Base-by-base conservation (phyloP, 2,888 invertebrate species). In the Sympetrum striolatum region DNA sequence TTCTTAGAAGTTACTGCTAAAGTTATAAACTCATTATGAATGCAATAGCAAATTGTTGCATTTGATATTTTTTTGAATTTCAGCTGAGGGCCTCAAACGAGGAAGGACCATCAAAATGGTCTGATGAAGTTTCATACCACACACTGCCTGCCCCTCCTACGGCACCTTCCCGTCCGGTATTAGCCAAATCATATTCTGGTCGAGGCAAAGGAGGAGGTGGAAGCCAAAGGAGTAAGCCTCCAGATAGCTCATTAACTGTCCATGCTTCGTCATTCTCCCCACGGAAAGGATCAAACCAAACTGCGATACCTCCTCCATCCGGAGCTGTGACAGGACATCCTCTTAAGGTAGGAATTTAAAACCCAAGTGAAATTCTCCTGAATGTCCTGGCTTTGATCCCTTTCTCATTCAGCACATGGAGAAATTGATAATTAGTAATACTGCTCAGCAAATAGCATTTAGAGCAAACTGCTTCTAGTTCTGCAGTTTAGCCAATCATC, bases 91-190 rank as follows among this genome's bases (percentile, higher is more conserved):
- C 97, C 92, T 96, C 96, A 93, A 98, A 98, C 93, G 96, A 97
- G 92, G 97, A 98, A 92, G 98, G 98, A 2, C 95, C 95, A 92
- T 97, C 98, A 10, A 96, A 96, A 25, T 98, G 97, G 97, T 98
- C 97, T 60, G 96, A 96, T 90, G 96, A 97, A 93, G 96, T 98
- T 35, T 94, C 95, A 90, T 98, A 96, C 93, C 95, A 95, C 92
- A 98, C 98, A 15, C 94, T 96, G 91, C 97, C 98, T 6, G 98
- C 97, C 93, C 94, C 96, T 91, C 98, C 98, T 4, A 95, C 95
- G 0, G 95, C 96, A 90, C 98, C 98, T 39, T 95, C 96, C 14
- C 96, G 97, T 92, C 98, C 97, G 4, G 94, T 95, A 91, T 95
- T 97, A 60, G 86, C 60, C 22, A 86, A 86, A 48, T 25, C 86